Evolutionary conservation across 1,140 invertebrate species (phyloP), one percentile per base, ranked within the genome.

Genomic region (Nilaparvata lugens): DNA sequence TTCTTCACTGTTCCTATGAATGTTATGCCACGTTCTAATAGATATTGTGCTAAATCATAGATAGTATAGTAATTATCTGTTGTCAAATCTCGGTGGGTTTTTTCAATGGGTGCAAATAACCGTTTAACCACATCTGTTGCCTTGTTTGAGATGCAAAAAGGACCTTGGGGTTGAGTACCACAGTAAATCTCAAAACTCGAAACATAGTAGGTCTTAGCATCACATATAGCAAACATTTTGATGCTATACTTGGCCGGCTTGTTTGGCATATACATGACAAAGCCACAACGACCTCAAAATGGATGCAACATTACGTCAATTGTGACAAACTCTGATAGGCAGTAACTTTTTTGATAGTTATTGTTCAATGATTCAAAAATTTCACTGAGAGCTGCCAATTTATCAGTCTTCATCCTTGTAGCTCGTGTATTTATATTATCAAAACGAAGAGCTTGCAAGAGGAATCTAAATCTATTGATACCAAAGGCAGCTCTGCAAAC

Each of bases 221-320:
- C 70, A 35, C 53, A 60, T n/a, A 67, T 25, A n/a, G 55, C 62
- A 62, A 52, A 71, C 11, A 69, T 61, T 60, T 69, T 70, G 68
- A 31, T 19, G 3, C 64, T 64, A 62, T 64, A 67, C 28, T 64
- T 67, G 11, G 25, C 56, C 13, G 67, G 65, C 59, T 68, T 68
- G 23, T 43, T 61, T n/a, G 68, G 70, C 35, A 74, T 71, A 52
- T 69, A 71, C 16, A 65, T 62, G 18, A 62, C 38, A 53, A 70
- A 70, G 11, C 42, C 28, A 56, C 72, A 74, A 43, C 70, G 40
- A 24, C 72, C 72, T 54, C 71, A 62, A 62, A 74, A 76, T 19
- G 60, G 54, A 61, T 66, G 54, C 23, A 76, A 62, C 64, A 70
- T 72, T 63, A 75, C 72, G 62, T 76, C 74, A 28, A 75, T 71